Conservation (phyloP, 2,797 vertebrate species). For the Anolis apletophallus region DNA sequence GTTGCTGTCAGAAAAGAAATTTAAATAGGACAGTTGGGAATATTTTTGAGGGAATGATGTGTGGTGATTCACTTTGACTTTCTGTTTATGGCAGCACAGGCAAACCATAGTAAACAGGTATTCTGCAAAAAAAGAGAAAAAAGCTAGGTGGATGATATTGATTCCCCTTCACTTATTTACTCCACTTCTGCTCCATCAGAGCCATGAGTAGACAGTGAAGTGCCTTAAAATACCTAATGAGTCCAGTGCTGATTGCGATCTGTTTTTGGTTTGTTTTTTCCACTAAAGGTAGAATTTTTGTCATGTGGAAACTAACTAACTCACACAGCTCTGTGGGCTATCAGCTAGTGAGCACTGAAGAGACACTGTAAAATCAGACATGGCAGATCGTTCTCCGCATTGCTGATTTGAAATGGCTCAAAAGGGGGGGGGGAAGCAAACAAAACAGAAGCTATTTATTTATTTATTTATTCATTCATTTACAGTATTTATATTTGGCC, state of each 20-base stretch:
- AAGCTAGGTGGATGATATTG: conserved; percentile 5
- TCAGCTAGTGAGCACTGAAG: conserved; percentile 7
- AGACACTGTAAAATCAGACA: conserved; percentile 17
- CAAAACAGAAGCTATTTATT: neutral
- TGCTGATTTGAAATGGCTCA: neutral
- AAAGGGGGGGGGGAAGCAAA: neutral
- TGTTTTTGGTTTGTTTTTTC: neutral
- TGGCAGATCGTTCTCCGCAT: conserved; percentile 13
- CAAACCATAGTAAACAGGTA: conserved; percentile 5
- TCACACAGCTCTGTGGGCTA: neutral
- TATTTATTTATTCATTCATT: too few relatives aligned
- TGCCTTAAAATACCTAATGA: conserved; percentile 23
- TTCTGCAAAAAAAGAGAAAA: conserved; percentile 1
- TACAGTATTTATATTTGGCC: too few relatives aligned
- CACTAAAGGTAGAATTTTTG: neutral
- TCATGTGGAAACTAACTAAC: conserved; percentile 14
- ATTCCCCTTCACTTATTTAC: conserved; percentile 16
- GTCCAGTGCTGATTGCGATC: conserved; percentile 31
- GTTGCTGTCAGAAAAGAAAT: conserved; percentile 52
- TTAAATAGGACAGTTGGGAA: conserved; percentile 53
- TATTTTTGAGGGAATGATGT: conserved; percentile 28
- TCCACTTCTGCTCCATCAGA: neutral
- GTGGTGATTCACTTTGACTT: conserved; percentile 42
- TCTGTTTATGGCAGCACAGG: conserved; percentile 15
- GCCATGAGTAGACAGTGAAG: neutral